phyloP scores from a whole-genome alignment of 92 coral and sea anemone genomes.

The Zoanthus solanderi region DNA sequence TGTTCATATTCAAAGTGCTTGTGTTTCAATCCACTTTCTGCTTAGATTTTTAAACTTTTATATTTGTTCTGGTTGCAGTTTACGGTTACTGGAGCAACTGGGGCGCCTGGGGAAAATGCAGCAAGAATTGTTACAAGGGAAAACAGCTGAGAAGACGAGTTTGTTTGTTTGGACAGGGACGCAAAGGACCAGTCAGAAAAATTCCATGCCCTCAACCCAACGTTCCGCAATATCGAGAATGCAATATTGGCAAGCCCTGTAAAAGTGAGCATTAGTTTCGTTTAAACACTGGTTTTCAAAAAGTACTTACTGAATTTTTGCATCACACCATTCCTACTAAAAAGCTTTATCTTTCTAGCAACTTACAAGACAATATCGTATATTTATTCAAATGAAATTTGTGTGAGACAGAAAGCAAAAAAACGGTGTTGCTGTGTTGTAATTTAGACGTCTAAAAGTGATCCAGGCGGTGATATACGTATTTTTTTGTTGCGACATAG shows the following conservation, averaged over 20 bases:
- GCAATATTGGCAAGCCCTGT: conserved; percentile 23
- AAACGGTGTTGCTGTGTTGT: background rate
- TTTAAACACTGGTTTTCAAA: background rate
- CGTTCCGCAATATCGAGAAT: background rate
- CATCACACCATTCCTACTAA: background rate
- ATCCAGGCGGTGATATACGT: background rate
- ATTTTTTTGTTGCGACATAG: background rate
- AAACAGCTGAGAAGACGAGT: conserved; percentile 1
- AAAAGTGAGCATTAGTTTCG: background rate
- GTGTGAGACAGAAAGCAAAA: background rate
- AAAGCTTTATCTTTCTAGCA: background rate
- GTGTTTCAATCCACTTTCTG: too few relatives aligned
- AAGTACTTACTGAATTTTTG: background rate
- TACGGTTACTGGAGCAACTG: conserved; percentile 43
- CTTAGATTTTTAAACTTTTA: too few relatives aligned
- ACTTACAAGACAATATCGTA: background rate
- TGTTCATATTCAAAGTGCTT: too few relatives aligned
- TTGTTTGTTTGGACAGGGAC: background rate
- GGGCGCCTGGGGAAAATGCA: conserved; percentile 38
- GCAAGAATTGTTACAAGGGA: conserved; percentile 42
- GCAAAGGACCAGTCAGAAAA: conserved; percentile 21
- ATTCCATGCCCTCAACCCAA: conserved; percentile 3
- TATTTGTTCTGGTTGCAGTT: background rate
- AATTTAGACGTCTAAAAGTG: background rate
- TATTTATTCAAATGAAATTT: too few relatives aligned